Evolutionary conservation across 2,113 vertebrate species (phyloP).

Genomic region (Circaetus cinerascens): DNA sequence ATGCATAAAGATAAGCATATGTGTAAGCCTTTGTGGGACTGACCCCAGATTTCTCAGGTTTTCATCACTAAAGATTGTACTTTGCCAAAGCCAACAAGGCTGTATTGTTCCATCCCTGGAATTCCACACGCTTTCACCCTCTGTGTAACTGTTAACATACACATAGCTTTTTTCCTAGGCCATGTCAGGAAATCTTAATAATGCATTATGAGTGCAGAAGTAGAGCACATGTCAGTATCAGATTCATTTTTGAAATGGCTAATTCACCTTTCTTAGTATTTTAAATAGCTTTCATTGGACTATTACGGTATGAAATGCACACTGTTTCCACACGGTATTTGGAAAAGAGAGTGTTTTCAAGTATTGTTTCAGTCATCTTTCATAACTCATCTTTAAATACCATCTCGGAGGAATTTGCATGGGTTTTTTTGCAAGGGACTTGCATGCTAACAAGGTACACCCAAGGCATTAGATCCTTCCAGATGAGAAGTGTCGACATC

Average conservation of each 20-base stretch:
- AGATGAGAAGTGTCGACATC: background rate
- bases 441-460: background rate
- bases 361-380: background rate
- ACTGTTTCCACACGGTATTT: background rate
- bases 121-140: background rate
- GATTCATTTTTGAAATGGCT: background rate
- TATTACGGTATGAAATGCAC: background rate
- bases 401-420: background rate
- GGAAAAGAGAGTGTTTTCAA: background rate
- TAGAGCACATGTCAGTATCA: background rate
- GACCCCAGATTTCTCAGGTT: background rate
- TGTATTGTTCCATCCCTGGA: background rate
- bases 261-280: background rate
- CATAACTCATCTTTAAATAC: background rate
- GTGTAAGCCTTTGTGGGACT: background rate
- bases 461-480: background rate
- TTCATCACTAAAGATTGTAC: background rate
- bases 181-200: background rate
- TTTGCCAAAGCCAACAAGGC: constrained; percentile 6
- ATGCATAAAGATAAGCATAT: background rate
- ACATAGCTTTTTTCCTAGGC: background rate
- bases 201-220: background rate
- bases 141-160: background rate
- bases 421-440: background rate
- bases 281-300: background rate